phyloP scores from a whole-genome alignment of 2,113 vertebrate genomes.

The Misgurnus anguillicaudatus region DNA sequence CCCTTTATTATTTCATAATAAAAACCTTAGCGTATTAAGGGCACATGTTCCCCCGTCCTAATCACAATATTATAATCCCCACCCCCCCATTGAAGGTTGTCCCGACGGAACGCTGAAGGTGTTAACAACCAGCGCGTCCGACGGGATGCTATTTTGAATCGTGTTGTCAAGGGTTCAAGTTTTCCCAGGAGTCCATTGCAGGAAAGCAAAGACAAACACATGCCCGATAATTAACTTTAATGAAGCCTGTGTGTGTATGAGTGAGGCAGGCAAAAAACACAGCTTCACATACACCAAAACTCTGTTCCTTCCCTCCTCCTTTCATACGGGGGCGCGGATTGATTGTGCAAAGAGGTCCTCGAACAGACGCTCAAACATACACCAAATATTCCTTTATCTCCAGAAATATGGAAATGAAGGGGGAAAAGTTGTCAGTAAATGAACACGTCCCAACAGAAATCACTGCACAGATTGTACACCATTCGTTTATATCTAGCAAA shows the following conservation, averaged over 20 bases:
- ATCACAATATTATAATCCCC: constrained; percentile 13
- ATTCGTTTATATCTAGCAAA: neutral
- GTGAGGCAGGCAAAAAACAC: neutral
- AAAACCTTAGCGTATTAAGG: no score
- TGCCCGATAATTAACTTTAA: constrained; percentile 30
- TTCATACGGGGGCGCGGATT: neutral
- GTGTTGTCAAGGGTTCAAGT: neutral
- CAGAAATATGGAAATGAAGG: constrained; percentile 11
- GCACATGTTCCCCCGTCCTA: neutral
- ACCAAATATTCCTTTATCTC: constrained; percentile 24
- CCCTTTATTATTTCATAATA: neutral
- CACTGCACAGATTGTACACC: neutral
- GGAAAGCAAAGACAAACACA: neutral
- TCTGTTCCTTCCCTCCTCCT: constrained; percentile 22
- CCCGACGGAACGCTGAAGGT: constrained; percentile 25
- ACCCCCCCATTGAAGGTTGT: constrained; percentile 20
- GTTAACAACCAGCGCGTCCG: constrained; percentile 2
- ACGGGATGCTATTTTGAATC: constrained; percentile 21
- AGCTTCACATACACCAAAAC: neutral
- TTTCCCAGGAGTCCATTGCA: neutral
- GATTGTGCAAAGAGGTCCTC: neutral
- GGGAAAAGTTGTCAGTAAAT: constrained; percentile 15
- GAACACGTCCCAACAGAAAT: neutral
- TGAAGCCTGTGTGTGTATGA: neutral
- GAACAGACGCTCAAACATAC: constrained; percentile 24